Evolutionary conservation across 2,113 vertebrate species (phyloP).

Genomic region (rat (Rattus norvegicus)): DNA sequence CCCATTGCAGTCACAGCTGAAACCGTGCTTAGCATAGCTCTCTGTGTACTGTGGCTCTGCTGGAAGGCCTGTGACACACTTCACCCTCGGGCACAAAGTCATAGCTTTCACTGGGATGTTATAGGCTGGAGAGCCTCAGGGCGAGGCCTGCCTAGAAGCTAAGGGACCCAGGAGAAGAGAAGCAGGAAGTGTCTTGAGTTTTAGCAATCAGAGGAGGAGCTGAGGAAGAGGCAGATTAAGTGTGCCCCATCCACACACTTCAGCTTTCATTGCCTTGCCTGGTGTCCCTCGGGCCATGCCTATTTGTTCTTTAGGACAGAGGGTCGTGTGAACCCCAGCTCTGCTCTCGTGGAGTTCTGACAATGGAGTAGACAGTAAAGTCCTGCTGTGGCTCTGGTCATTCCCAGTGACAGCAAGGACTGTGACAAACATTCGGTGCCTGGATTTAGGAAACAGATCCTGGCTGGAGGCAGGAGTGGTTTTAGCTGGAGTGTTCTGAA

Average conservation of each 20-base stretch:
- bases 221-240: background rate
- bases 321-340: background rate
- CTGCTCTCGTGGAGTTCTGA: background rate
- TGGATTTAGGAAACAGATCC: background rate
- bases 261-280: background rate
- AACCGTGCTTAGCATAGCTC: background rate
- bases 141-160: background rate
- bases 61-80: background rate
- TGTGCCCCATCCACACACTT: background rate
- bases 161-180: background rate
- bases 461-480: background rate
- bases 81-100: background rate
- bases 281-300: background rate
- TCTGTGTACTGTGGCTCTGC: background rate
- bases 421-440: slow-evolving; percentile 1
- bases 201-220: background rate
- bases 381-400: background rate
- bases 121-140: background rate
- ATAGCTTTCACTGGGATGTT: background rate
- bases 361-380: background rate
- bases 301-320: background rate
- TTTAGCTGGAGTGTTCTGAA: slow-evolving; percentile 5
- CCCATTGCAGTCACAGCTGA: background rate
- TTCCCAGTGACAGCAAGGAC: background rate
- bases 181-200: background rate